A percentile compares a stretch with the other conserved stretches of the same genome.
Conservation (phyloP, 2,797 vertebrate species). For the Gymnodraco acuticeps region DNA sequence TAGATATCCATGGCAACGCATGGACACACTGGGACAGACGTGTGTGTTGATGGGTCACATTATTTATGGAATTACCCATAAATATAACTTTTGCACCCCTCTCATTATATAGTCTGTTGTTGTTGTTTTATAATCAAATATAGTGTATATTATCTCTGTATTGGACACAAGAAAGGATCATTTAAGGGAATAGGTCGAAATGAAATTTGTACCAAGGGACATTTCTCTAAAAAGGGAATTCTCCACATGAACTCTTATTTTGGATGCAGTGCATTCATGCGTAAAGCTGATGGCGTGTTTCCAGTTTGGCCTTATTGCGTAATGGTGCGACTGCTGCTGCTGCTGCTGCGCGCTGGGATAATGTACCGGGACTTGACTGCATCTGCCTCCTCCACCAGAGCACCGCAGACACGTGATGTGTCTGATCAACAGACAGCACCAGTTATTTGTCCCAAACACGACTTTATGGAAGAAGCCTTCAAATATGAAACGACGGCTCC, state of each 20-base stretch:
- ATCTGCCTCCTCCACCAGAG: not conserved
- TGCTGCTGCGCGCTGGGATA: not conserved
- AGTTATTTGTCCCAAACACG: not conserved
- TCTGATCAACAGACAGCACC: not conserved
- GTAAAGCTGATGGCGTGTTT: conserved; percentile 41
- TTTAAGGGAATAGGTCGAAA: not conserved
- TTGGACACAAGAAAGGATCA: not conserved
- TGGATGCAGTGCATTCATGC: conserved; percentile 18
- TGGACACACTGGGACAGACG: not conserved
- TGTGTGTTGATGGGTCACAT: conserved; percentile 21
- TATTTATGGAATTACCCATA: not conserved
- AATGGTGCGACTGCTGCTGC: conserved; percentile 32
- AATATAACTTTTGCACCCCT: not conserved
- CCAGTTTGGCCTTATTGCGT: conserved; percentile 16
- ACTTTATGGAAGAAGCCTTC: not conserved
- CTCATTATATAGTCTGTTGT: not conserved
- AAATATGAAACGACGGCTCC: not conserved
- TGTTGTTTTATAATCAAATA: not conserved
- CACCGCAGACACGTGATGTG: not conserved
- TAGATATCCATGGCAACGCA: conserved; percentile 31
- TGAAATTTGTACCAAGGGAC: fast-evolving
- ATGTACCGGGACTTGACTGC: not conserved
- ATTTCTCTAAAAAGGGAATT: not conserved
- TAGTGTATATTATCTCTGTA: no score
- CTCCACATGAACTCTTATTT: not conserved